These are phyloP conservation scores for Pachycephala philippinensis DNA, from an alignment of 2,113 vertebrate genomes.

Conservation along the genomic window DNA sequence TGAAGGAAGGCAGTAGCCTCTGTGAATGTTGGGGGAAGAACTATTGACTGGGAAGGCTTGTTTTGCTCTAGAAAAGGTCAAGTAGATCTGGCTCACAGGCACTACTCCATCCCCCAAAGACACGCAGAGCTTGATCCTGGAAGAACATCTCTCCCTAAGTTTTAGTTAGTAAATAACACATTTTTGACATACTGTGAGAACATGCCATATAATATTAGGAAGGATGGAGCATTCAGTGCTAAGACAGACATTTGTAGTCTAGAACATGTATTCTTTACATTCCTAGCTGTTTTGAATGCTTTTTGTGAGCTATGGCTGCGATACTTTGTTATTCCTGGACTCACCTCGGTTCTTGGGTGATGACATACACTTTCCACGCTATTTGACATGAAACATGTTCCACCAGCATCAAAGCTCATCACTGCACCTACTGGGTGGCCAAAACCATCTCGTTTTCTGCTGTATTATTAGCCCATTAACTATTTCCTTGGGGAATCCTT, in stretches of 20 bases:
- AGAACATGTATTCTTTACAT: background rate
- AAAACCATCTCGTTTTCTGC: fast-evolving
- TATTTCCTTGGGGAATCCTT: background rate
- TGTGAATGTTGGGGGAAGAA: background rate
- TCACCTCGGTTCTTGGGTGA: background rate
- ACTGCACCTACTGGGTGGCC: background rate
- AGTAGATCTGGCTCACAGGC: background rate
- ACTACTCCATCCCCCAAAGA: background rate
- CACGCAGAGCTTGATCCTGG: background rate
- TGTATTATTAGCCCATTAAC: background rate
- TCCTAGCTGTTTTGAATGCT: fast-evolving
- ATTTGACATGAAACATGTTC: background rate
- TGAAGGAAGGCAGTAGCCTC: background rate
- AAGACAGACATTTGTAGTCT: background rate
- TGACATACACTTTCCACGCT: background rate
- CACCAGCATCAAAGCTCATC: background rate
- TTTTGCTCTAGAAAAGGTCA: background rate
- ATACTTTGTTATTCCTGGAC: background rate
- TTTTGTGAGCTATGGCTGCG: background rate
- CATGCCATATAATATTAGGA: background rate
- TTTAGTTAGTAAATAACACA: background rate
- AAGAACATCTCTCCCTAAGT: background rate
- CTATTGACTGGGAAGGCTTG: background rate
- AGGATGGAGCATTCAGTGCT: background rate
- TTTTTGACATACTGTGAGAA: background rate